Conservation (phyloP, 2,113 vertebrate genomes). For the Baryphthengus martii region DNA sequence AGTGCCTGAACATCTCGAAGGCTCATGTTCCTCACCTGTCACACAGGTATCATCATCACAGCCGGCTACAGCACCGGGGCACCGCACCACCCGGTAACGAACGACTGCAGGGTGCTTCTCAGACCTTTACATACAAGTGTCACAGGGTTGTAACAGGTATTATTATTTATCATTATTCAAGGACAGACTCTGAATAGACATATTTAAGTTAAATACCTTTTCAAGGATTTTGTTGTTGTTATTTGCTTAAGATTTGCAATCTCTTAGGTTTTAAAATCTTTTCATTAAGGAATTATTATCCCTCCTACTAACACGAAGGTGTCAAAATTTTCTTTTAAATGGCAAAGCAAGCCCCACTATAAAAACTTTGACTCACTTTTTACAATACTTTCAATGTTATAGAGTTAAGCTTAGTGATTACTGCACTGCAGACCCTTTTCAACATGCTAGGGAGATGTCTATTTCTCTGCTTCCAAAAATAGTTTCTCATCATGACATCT, state of each 20-base stretch:
- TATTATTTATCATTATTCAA: not conserved
- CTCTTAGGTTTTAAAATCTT: not conserved
- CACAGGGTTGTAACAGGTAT: not conserved
- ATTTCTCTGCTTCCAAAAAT: not conserved
- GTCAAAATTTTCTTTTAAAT: not conserved
- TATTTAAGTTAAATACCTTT: not conserved
- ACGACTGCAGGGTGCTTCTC: not conserved
- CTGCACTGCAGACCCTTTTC: not conserved
- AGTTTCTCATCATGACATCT: not conserved
- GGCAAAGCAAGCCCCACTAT: not conserved
- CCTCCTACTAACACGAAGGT: not conserved
- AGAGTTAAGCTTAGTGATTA: not conserved
- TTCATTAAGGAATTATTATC: not conserved
- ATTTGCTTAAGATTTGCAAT: not conserved
- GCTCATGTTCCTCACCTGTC: not conserved
- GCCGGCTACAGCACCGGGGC: no score
- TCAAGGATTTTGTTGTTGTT: not conserved
- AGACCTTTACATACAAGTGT: not conserved
- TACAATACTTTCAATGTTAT: not conserved
- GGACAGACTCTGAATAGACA: not conserved
- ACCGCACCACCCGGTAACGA: accelerated
- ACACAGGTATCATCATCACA: not conserved
- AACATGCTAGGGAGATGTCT: not conserved
- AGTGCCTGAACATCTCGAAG: not conserved
- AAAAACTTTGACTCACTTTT: not conserved